phyloP scores from a whole-genome alignment of 1,140 invertebrate genomes.

The Musca domestica region DNA sequence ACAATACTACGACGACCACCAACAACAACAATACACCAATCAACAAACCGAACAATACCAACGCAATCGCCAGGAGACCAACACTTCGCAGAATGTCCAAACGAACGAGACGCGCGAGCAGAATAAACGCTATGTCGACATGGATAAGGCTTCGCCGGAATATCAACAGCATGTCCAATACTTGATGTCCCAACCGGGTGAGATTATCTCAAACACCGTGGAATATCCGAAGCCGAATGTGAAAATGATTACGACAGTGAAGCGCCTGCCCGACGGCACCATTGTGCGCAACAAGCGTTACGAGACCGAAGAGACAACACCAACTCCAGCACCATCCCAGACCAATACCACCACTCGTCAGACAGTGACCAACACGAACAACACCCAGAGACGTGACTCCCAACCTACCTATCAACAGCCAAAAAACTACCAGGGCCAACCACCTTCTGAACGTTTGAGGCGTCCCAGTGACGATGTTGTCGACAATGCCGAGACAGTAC shows the following conservation, averaged over 20 bases:
- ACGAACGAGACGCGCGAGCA: conserved; percentile 45
- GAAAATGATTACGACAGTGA: conserved; percentile 63
- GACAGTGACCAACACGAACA: conserved; percentile 11
- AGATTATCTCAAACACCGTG: conserved; percentile 59
- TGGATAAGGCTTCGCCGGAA: conserved; percentile 50
- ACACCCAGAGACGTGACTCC: conserved; percentile 28
- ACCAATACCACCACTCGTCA: conserved; percentile 20
- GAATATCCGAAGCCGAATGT: conserved; percentile 63
- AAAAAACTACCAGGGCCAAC: neutral
- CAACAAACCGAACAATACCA: conserved; percentile 29
- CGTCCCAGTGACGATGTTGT: conserved; percentile 33
- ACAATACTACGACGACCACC: conserved; percentile 16
- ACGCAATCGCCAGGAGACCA: conserved; percentile 33
- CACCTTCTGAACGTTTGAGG: neutral
- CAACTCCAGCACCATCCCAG: conserved; percentile 21
- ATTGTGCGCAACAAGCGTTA: conserved; percentile 64
- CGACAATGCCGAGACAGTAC: conserved; percentile 32
- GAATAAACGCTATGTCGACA: conserved; percentile 50
- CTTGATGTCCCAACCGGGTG: conserved; percentile 48
- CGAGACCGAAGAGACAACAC: conserved; percentile 56
- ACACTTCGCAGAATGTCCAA: conserved; percentile 42
- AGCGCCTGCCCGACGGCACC: conserved; percentile 64
- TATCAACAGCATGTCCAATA: conserved; percentile 50
- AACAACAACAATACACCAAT: conserved; percentile 28
- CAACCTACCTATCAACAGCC: conserved; percentile 9